Percentiles rank a stretch among this genome's conserved stretches.
phyloP scores from a whole-genome alignment of 37 sponge, comb jelly and placozoan species.

The Dysidea cf. avara region DNA sequence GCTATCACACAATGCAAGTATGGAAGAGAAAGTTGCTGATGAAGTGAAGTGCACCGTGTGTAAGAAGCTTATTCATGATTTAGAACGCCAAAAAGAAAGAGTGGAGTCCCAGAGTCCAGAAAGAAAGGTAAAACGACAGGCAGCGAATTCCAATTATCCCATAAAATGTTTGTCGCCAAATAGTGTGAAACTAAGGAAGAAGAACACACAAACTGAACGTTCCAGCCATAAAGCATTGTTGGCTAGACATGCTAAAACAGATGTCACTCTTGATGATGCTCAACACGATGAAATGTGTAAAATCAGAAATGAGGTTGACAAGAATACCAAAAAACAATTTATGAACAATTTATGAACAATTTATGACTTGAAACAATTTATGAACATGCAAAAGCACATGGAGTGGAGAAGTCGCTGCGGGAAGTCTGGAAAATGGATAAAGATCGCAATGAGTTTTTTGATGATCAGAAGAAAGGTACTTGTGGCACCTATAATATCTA shows the following conservation, averaged over 20 bases:
- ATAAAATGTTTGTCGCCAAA: slow-evolving; percentile 35
- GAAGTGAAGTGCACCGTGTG: slow-evolving; percentile 21
- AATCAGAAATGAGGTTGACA: slow-evolving; percentile 2
- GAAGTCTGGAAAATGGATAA: background rate
- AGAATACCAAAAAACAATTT: too few relatives aligned
- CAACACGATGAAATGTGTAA: slow-evolving; percentile 36
- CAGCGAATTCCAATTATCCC: slow-evolving; percentile 16
- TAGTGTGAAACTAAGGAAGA: slow-evolving; percentile 10
- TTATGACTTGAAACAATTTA: slow-evolving; percentile 25
- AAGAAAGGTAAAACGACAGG: slow-evolving; percentile 2
- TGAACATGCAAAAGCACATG: slow-evolving; percentile 12
- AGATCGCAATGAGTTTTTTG: background rate
- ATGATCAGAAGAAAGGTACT: background rate
- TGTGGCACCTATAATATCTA: background rate
- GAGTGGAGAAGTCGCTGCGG: slow-evolving; percentile 21
- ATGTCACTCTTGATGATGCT: slow-evolving; percentile 18
- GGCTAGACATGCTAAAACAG: slow-evolving; percentile 11
- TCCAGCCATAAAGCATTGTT: slow-evolving; percentile 13
- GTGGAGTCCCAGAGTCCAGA: background rate
- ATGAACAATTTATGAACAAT: too few relatives aligned
- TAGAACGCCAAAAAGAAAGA: slow-evolving; percentile 10
- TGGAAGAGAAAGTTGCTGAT: slow-evolving; percentile 12
- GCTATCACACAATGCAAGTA: slow-evolving; percentile 32
- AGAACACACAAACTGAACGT: slow-evolving; percentile 23
- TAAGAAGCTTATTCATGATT: slow-evolving; percentile 13